Conservation (phyloP, 2,888 invertebrate genomes). For the Andrena haemorrhoa region DNA sequence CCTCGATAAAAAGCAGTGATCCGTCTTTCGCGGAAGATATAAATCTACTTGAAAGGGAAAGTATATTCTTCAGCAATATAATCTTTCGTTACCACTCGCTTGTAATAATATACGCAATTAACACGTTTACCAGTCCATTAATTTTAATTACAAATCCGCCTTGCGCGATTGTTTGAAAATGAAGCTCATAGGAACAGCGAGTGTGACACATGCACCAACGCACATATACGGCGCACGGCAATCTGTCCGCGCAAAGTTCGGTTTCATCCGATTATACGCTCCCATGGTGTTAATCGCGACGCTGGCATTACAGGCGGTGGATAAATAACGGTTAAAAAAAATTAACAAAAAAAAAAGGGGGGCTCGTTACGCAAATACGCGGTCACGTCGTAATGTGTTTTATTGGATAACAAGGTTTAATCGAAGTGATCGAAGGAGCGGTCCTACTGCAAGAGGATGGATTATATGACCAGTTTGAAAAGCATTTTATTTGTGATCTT, state of each 20-base stretch:
- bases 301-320: constrained; percentile 41
- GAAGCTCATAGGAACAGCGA: not conserved
- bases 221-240: not conserved
- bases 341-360: not conserved
- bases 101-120: not conserved
- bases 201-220: not conserved
- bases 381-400: constrained; percentile 43
- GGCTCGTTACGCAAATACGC: not conserved
- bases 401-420: constrained; percentile 27
- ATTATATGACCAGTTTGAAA: constrained; percentile 38
- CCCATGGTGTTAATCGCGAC: constrained; percentile 39
- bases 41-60: not conserved
- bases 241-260: constrained; percentile 59
- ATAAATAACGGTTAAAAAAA: constrained; percentile 29
- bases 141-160: constrained; percentile 9
- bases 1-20: too few species aligned
- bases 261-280: constrained; percentile 36
- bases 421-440: constrained; percentile 31
- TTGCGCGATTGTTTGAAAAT: constrained; percentile 25
- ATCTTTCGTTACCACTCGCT: not conserved
- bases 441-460: constrained; percentile 56
- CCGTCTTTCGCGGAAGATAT: not conserved
- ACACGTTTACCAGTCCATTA: not conserved
- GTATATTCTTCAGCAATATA: not conserved
- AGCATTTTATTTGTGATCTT: constrained; percentile 56